Evolutionary conservation across 2,888 invertebrate species (phyloP), one percentile per base, ranked within the genome.

Genomic region (Acleris literana): DNA sequence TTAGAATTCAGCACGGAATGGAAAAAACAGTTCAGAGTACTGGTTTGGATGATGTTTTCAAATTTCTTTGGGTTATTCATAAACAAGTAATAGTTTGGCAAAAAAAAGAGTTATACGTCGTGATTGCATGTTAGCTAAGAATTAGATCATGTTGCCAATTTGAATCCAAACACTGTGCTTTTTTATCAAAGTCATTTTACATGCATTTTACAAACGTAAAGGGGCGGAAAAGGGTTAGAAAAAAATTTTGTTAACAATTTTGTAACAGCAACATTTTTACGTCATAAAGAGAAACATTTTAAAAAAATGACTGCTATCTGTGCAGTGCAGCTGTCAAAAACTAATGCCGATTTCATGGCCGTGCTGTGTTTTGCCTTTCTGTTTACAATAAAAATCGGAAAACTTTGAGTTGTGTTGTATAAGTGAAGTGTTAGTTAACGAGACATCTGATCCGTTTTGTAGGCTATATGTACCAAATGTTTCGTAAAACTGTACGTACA

Each of bases 311-410:
- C 22, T 22, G 22, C 22, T 25, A 5, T 25, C 25, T 25, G 25
- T 5, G 5, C 33, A 13, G 33, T 13, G 33, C 13, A 13, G 9
- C 39, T 39, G 39, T 39, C 39, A 39, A 39, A 46, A 43, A 1
- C 43, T 43, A 25, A 57, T n/a, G 46, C 57, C 16, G n/a, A 22
- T n/a, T 56, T 44, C 22, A 46, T 57, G 57, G 57, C 46, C 44
- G 43, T 44, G 57, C 57, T 22, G 43, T 22, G 25, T 57, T 46
- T 17, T 44, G 11, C 16, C n/a, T 22, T 33, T 33, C 17, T 57
- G 46, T 46, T 57, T 57, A 25, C 22, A 25, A 25, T n/a, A 7
- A 57, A 25, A 17, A 22, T 52, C 13, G 5, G 1, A 22, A 49
- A 20, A 49, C 17, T 7, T 13, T 20, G 2, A 63, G 17, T 56